Conservation (phyloP, 2,113 vertebrate species). For the Ptychochromis oligacanthus region DNA sequence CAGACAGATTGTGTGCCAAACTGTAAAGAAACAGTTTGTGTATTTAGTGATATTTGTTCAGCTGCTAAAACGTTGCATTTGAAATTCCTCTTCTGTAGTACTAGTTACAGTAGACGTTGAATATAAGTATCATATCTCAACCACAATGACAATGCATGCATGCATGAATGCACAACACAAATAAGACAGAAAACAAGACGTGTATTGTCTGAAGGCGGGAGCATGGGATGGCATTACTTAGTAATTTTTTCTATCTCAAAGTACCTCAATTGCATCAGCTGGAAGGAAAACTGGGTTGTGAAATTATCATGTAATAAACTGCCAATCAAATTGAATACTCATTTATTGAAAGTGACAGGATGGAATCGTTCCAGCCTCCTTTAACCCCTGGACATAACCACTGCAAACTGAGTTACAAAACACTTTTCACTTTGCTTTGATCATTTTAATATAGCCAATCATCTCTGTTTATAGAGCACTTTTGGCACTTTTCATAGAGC, state of each 20-base stretch:
- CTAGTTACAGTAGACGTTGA: background rate
- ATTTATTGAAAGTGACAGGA: background rate
- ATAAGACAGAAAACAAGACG: background rate
- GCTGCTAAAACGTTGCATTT: background rate
- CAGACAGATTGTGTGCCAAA: background rate
- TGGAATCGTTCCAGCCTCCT: background rate
- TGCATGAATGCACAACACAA: background rate
- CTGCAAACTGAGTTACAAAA: background rate
- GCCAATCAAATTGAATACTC: background rate
- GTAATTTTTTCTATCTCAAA: no score
- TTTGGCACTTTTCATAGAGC: background rate
- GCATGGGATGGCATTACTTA: no score
- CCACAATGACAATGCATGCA: no score
- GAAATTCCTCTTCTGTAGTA: background rate
- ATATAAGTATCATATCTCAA: rapidly evolving
- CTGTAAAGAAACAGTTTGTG: background rate
- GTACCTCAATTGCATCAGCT: background rate
- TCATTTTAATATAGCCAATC: background rate
- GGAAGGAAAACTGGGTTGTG: background rate
- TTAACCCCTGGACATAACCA: background rate
- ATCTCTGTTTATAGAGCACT: background rate
- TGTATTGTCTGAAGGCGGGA: background rate
- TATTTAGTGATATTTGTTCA: background rate
- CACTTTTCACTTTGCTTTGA: rapidly evolving
- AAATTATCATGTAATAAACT: background rate